Conservation (phyloP, 2,888 invertebrate genomes). For the Nymphalis c-album region DNA sequence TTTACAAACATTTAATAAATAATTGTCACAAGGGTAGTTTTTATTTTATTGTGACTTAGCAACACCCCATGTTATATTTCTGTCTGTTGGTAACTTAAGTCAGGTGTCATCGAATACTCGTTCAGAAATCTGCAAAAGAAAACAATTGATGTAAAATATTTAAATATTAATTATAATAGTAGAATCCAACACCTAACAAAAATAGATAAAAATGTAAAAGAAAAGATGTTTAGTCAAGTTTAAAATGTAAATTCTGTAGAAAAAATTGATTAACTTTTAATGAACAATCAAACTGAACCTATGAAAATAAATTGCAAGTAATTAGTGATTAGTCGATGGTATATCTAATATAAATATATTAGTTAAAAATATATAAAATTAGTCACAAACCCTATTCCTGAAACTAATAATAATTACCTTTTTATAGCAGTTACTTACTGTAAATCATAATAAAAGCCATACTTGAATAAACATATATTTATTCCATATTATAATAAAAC, state of each 20-base stretch:
- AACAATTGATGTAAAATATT: constrained; percentile 40
- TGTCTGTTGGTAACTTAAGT: constrained; percentile 37
- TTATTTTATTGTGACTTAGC: background rate
- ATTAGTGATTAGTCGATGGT: too few relatives aligned
- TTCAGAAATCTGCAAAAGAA: constrained; percentile 72
- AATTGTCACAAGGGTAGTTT: too few relatives aligned
- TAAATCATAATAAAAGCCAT: constrained; percentile 37
- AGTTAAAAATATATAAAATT: constrained; percentile 23
- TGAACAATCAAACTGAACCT: too few relatives aligned
- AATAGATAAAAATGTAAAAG: background rate
- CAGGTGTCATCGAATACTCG: constrained; percentile 47
- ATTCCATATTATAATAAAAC: constrained; percentile 10
- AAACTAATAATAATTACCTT: constrained; percentile 33
- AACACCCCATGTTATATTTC: constrained; percentile 21
- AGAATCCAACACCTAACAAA: constrained; percentile 39
- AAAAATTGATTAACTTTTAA: too few relatives aligned
- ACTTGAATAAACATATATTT: constrained; percentile 33
- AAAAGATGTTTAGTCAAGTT: background rate
- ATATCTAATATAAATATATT: constrained; percentile 1
- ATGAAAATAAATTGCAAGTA: too few relatives aligned
- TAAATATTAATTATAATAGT: constrained; percentile 2
- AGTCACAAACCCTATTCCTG: constrained; percentile 27
- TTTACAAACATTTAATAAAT: constrained; percentile 11
- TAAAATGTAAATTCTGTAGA: too few relatives aligned
- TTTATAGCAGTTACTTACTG: constrained; percentile 35